Conservation (phyloP, 2,888 invertebrate genomes). For the Phymatocera aterrima region DNA sequence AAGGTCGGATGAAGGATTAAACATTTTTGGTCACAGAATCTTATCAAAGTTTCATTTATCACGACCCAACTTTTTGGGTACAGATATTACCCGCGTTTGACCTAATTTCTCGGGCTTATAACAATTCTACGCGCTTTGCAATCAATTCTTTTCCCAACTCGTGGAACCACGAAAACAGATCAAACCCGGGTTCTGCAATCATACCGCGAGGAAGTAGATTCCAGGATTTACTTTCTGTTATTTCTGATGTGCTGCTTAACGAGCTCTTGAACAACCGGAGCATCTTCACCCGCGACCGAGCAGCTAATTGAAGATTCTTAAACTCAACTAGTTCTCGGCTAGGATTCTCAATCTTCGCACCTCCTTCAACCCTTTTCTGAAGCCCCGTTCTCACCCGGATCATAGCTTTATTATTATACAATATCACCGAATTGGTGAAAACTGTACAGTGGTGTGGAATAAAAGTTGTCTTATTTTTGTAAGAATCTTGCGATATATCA, state of each 20-base stretch:
- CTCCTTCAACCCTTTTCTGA: neutral
- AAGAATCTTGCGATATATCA: neutral
- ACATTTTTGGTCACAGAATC: too few relatives aligned
- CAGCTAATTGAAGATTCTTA: constrained; percentile 10
- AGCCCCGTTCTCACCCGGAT: neutral
- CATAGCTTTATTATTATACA: neutral
- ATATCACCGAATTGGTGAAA: neutral
- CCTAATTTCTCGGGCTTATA: too few relatives aligned
- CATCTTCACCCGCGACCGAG: neutral
- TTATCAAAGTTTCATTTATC: too few relatives aligned
- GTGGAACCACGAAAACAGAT: neutral
- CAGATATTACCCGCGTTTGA: too few relatives aligned
- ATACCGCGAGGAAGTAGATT: neutral
- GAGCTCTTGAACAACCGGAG: neutral
- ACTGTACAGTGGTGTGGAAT: neutral
- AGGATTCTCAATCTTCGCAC: neutral
- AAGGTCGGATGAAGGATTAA: too few relatives aligned
- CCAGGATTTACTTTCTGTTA: neutral
- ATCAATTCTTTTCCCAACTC: neutral
- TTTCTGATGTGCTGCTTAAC: neutral
- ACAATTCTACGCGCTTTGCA: neutral
- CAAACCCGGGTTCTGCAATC: neutral
- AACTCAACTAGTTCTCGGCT: neutral
- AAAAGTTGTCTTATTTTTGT: neutral
- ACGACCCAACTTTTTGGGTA: too few relatives aligned